phyloP scores from a whole-genome alignment of 2,888 invertebrate genomes.

The Drosophila koepferae region DNA sequence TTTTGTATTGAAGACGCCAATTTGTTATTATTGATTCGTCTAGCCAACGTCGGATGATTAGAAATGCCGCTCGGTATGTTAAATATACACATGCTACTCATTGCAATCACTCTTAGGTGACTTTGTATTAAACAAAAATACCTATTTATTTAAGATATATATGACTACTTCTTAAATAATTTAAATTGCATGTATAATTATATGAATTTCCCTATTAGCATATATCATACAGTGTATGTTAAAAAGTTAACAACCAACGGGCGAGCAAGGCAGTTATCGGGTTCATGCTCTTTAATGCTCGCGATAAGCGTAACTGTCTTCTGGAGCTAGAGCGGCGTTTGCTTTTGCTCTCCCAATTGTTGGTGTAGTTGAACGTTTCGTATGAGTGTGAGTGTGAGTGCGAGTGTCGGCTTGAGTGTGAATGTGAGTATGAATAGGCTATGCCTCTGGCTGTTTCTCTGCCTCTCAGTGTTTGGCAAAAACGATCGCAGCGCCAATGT shows the following conservation, averaged over 20 bases:
- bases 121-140: not conserved
- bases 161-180: not conserved
- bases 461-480: constrained; percentile 63
- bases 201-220: not conserved
- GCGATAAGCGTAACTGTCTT: constrained; percentile 49
- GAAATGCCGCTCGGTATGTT: not conserved
- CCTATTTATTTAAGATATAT: not conserved
- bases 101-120: too few relatives aligned
- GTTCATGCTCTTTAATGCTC: constrained; percentile 32
- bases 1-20: not conserved
- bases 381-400: constrained; percentile 13
- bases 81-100: not conserved
- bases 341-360: constrained; percentile 27
- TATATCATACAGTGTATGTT: not conserved
- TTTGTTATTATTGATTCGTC: not conserved
- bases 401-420: constrained; percentile 12
- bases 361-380: constrained; percentile 21
- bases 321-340: constrained; percentile 8
- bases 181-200: not conserved
- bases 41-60: not conserved
- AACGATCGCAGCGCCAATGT: constrained; percentile 58
- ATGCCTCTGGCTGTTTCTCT: constrained; percentile 24
- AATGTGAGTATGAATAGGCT: constrained; percentile 16
- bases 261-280: constrained; percentile 15
- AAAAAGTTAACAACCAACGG: not conserved